These are phyloP conservation scores for Takifugu bimaculatus DNA, from an alignment of 2,113 vertebrate species.

Conservation along the genomic window DNA sequence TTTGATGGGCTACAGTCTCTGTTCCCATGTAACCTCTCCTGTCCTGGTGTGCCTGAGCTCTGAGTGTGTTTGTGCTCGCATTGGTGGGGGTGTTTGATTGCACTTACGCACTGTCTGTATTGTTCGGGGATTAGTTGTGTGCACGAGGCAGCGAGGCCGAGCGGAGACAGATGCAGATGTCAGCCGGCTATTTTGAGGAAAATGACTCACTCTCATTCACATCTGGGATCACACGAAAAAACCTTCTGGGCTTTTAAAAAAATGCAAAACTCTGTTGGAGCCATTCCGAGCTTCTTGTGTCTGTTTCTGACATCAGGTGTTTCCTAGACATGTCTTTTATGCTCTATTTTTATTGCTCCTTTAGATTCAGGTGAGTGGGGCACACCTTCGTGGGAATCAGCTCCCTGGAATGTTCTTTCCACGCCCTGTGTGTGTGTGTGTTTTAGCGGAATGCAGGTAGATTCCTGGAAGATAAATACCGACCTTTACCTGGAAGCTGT, in stretches of 20 bases:
- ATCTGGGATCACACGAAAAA: slow-evolving; percentile 16
- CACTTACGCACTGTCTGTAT: slow-evolving; percentile 5
- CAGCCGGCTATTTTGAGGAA: slow-evolving; percentile 40
- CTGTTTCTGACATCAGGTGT: slow-evolving; percentile 11
- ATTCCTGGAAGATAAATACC: slow-evolving; percentile 42
- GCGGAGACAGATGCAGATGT: slow-evolving; percentile 34
- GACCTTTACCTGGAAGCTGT: slow-evolving; percentile 28
- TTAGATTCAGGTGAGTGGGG: slow-evolving; percentile 26
- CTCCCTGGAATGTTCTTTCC: slow-evolving; percentile 52
- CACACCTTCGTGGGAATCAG: slow-evolving; percentile 54
- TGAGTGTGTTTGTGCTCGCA: background rate
- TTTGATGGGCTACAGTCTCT: background rate
- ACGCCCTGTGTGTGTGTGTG: slow-evolving; percentile 11
- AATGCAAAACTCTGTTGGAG: slow-evolving; percentile 3
- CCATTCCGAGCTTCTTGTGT: background rate
- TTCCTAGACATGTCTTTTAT: slow-evolving; percentile 37
- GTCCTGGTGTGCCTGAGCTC: background rate
- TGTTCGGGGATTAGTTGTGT: background rate
- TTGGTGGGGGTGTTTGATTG: background rate
- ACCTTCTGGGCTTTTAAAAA: slow-evolving; percentile 11
- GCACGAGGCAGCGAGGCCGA: slow-evolving; percentile 7
- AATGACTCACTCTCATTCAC: slow-evolving; percentile 42
- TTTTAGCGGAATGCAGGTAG: slow-evolving; percentile 31
- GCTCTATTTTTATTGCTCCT: slow-evolving; percentile 20
- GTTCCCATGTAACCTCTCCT: slow-evolving; percentile 28